Evolutionary conservation across 2,113 vertebrate species (phyloP).

Genomic region (Crotalus viridis): DNA sequence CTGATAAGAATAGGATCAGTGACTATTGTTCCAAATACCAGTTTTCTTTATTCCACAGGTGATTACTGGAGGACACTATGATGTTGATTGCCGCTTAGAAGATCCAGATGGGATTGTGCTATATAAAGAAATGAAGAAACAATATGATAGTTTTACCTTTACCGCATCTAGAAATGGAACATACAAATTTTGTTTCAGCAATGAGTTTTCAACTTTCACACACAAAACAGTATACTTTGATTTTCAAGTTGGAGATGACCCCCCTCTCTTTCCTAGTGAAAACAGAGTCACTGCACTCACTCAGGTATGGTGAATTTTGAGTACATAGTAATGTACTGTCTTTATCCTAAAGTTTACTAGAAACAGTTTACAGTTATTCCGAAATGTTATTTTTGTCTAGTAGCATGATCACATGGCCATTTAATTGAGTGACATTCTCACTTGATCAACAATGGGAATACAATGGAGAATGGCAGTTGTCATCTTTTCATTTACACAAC

Average conservation of each 20-base stretch:
- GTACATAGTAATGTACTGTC: neutral
- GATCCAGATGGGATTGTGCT: constrained; percentile 87
- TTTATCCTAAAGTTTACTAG: neutral
- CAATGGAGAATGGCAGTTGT: neutral
- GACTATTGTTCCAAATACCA: neutral
- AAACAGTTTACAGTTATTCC: neutral
- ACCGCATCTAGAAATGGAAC: constrained; percentile 91
- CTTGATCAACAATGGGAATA: neutral
- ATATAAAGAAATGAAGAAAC: constrained; percentile 98
- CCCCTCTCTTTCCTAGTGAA: constrained; percentile 94
- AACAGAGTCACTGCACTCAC: constrained; percentile 95
- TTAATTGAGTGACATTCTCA: neutral
- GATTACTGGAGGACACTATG: constrained; percentile 97
- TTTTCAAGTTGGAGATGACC: constrained; percentile 97
- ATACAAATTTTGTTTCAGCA: constrained; percentile 98
- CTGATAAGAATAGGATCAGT: neutral
- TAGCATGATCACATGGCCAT: neutral
- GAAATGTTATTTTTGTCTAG: neutral
- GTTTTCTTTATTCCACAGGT: constrained; percentile 74
- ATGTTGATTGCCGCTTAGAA: constrained; percentile 95
- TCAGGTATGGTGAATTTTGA: constrained; percentile 76
- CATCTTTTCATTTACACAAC: neutral
- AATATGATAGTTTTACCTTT: constrained; percentile 97
- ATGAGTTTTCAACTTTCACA: constrained; percentile 98
- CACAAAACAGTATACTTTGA: constrained; percentile 99